Base-by-base conservation (phyloP, 2,797 vertebrate species). In the Acanthis flammea region DNA sequence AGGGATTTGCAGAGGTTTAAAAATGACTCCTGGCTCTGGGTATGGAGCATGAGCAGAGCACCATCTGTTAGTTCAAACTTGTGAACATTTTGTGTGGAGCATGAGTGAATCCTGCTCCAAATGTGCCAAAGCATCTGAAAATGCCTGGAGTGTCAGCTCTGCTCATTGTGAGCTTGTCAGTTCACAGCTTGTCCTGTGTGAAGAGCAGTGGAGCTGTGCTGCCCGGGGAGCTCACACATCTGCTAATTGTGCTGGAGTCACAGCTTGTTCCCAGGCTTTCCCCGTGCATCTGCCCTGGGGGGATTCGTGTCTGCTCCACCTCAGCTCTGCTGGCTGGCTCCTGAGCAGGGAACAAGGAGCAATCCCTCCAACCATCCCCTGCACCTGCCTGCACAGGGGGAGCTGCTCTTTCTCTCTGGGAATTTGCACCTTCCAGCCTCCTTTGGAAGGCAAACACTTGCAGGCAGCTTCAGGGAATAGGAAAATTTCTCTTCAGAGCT, bases 41-140 rank as follows among this genome's bases (percentile, higher is more conserved):
- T 82, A 22, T 33, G 37, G 75, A 71, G 60, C 47, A 27, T 55
- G 88, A 91, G 80, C 78, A 81, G 47, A 86, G 88, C 92, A 95
- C 85, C 94, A 94, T 96, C 90, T 94, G 78, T 83, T 88, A 93
- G 67, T 63, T 88, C 44, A 75, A 92, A 93, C 72, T 88, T 70
- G 86, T 48, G 84, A 95, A 82, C 87, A 54, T 88, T 94, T 76
- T 79, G 65, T 86, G 71, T 81, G 24, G 75, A 87, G 42, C 72
- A 13, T 8, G 78, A 97, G 90, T 35, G 77, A 81, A 62, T 92
- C 74, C 94, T 87, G 77, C 83, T 95, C 80, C 61, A 33, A 94
- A 88, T 45, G 67, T 79, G 71, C 71, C 88, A 90, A 37, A 82
- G 88, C 86, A 65, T 92, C 92, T 81, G 54, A 72, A 82, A 93